Evolutionary conservation across 2,888 invertebrate genomes (phyloP), one percentile per base, ranked within the genome.

Genomic region (Drosophila kambysellisi): DNA sequence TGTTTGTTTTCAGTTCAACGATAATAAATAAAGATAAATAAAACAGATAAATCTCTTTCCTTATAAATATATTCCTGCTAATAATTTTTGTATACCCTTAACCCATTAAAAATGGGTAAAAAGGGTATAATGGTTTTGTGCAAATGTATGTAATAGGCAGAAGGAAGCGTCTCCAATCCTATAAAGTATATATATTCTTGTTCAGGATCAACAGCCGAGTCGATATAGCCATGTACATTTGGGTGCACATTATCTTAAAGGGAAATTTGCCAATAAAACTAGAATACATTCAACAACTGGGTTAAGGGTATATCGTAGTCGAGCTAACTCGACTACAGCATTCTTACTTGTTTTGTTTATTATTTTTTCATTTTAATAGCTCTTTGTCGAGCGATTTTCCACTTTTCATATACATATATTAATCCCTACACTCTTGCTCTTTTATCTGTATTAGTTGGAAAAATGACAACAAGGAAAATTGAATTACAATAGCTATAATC

Each of bases 1-100:
- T 83, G 84, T 83, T 87, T 84, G 82, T 69, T 82, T 77, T 68
- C 59, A 53, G 56, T 65, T 65, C 20, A 53, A 48, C 50, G 48
- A 66, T 63, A 76, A 67, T 63, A 76, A 67, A 69, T 58, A 67
- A 63, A 61, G 68, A 83, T 59, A 72, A 82, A 82, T 83, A 80
- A 77, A 77, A 75, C 56, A 68, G 54, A 69, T 57, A 72, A 76
- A 72, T 68, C 56, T 57, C 25, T 29, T n/a, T 25, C 32, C 46
- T 53, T 62, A 52, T 68, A 50, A 57, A 68, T 68, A 25, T 35
- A 57, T 52, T 56, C 4, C 29, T 51, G 33, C 30, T 15, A n/a
- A 41, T 41, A 30, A 15, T 59, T 41, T 62, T n/a, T 41, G 20
- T 54, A 25, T 25, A 25, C 25, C 25, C 25, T 25, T 25, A 25